Evolutionary conservation across 2,113 vertebrate species (phyloP), one percentile per base, ranked within the genome.

Genomic region (Clarias gariepinus): DNA sequence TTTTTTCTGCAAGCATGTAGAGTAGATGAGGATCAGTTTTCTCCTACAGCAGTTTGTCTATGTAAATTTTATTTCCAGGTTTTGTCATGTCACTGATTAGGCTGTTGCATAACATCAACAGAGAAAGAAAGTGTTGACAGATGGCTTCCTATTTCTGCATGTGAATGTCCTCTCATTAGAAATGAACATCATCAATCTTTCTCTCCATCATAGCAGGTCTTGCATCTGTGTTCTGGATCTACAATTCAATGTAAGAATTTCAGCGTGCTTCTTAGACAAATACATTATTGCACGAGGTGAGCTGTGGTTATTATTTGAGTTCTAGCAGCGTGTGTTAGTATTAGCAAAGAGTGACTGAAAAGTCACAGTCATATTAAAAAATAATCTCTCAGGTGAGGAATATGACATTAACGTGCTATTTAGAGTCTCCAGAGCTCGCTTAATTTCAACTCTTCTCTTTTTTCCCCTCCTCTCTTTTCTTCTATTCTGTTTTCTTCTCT

Each of bases 81-180:
- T 81, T 71, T 83, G 69, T 77, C 57, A n/a, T 86, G 78, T 82
- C 36, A 16, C 68, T 73, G 28, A 11, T 33, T 0, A 76, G 68
- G 71, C 60, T 85, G 61, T 79, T 74, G 41, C 80, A 15, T 74
- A 79, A 85, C 18, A 79, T 87, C 76, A 87, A 52, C 63, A 18
- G 71, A 83, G 28, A 78, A 12, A 61, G 87, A 81, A 88, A 88
- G 33, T 88, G 83, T 88, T 81, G 83, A 88, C 83, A 85, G 87
- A 88, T 85, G 66, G 83, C 77, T 81, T 41, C 1, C 41, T 81
- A 55, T 82, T 74, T 47, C 58, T 64, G 63, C 77, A 66, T 88
- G 69, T 81, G 77, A 85, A 66, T 84, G 82, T 80, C 74, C 41
- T 88, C 77, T 74, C n/a, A 57, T 36, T 64, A 66, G 36, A 81